Percentiles rank a stretch among this genome's conserved stretches.
phyloP scores from a whole-genome alignment of 2,113 vertebrate genomes.

The Lucifuga dentata region DNA sequence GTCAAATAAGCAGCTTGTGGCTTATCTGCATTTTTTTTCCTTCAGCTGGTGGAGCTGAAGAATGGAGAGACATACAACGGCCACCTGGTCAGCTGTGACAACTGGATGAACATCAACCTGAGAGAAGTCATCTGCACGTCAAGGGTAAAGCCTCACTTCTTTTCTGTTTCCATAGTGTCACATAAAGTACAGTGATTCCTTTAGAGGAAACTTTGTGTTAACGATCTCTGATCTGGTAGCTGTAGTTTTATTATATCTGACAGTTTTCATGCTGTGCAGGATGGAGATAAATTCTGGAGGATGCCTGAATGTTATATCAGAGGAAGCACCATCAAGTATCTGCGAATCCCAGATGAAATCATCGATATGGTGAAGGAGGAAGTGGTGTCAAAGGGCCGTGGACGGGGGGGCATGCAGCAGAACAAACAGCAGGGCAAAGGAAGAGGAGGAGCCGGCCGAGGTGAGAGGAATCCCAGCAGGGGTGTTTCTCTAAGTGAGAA shows the following conservation, averaged over 20 bases:
- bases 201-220: too few relatives aligned
- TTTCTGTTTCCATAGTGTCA: too few relatives aligned
- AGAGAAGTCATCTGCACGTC: slow-evolving; percentile 98
- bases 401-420: slow-evolving; percentile 92
- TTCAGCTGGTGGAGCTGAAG: slow-evolving; percentile 95
- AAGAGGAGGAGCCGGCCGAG: slow-evolving; percentile 88
- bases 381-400: slow-evolving; percentile 93
- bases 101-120: slow-evolving; percentile 99
- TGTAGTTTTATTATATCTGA: too few relatives aligned
- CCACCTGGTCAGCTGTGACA: slow-evolving; percentile 98
- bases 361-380: slow-evolving; percentile 99
- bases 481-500: too few relatives aligned
- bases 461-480: slow-evolving; percentile 68
- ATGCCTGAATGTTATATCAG: slow-evolving; percentile 99
- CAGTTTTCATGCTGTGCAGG: slow-evolving; percentile 84
- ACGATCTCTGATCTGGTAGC: too few relatives aligned
- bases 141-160: slow-evolving; percentile 81
- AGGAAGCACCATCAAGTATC: slow-evolving; percentile 98
- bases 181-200: too few relatives aligned
- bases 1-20: too few relatives aligned
- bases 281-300: slow-evolving; percentile 98
- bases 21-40: too few relatives aligned
- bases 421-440: slow-evolving; percentile 97
- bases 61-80: slow-evolving; percentile 98
- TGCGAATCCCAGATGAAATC: slow-evolving; percentile 96